Percentiles rank a stretch among this genome's conserved stretches.
Conservation (phyloP, 2,797 vertebrate genomes). For the Cephalopachus bancanus region DNA sequence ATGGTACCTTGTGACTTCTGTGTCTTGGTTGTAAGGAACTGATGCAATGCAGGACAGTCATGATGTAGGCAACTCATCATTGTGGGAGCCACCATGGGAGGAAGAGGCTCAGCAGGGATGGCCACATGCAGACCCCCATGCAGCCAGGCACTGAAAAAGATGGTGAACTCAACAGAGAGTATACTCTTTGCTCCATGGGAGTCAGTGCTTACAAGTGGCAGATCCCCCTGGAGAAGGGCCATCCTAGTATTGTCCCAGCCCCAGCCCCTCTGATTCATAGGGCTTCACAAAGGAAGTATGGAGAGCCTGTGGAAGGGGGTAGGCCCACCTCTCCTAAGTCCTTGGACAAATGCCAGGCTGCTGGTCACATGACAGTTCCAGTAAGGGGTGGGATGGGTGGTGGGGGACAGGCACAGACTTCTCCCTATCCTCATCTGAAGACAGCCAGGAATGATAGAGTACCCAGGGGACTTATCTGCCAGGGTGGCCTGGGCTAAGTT, state of each 20-base stretch:
- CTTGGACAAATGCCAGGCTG: not conserved
- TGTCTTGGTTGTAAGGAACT: too few species aligned
- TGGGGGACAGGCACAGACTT: not conserved
- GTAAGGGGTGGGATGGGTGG: not conserved
- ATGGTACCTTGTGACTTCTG: too few species aligned
- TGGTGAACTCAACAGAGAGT: too few species aligned
- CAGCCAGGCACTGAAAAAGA: too few species aligned
- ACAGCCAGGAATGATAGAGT: not conserved
- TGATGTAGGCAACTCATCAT: too few species aligned
- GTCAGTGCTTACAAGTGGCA: not conserved
- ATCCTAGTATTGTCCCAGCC: not conserved
- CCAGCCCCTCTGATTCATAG: not conserved
- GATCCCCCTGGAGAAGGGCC: not conserved
- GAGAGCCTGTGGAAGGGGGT: not conserved
- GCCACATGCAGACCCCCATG: too few species aligned
- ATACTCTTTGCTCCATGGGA: too few species aligned
- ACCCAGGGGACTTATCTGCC: not conserved
- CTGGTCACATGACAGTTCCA: not conserved
- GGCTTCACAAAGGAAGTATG: not conserved
- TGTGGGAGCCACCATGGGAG: too few species aligned
- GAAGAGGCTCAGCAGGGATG: too few species aligned
- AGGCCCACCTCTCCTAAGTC: not conserved
- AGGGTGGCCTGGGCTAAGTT: too few species aligned
- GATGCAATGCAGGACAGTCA: too few species aligned
- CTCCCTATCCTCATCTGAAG: not conserved